These are phyloP conservation scores for Lycopodina hypogea DNA, from an alignment of 37 sponge, comb jelly and placozoan species.

Conservation along the genomic window DNA sequence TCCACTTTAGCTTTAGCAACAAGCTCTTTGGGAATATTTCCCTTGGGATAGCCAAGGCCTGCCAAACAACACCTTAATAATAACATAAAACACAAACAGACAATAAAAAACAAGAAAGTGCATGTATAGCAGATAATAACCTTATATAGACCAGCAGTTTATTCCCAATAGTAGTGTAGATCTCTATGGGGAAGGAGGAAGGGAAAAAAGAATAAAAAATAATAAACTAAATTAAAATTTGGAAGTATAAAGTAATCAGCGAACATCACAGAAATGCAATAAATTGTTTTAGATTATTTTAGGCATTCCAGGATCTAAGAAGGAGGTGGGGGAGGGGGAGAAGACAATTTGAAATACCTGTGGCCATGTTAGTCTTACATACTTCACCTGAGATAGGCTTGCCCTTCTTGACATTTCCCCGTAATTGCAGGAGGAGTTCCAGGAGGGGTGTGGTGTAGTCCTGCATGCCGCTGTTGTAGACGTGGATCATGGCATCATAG, in stretches of 20 bases:
- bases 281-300: no score
- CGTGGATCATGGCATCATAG: slow-evolving; percentile 81
- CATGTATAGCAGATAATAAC: slow-evolving; percentile 4
- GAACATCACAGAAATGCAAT: no score
- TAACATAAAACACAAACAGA: not conserved
- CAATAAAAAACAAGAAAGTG: not conserved
- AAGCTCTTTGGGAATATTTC: slow-evolving; percentile 39
- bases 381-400: slow-evolving; percentile 46
- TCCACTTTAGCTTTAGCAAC: slow-evolving; percentile 39
- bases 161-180: slow-evolving; percentile 66
- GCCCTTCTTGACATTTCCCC: slow-evolving; percentile 49
- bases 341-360: not conserved
- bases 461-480: slow-evolving; percentile 75
- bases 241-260: no score
- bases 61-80: slow-evolving; percentile 65
- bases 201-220: not conserved
- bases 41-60: slow-evolving; percentile 77
- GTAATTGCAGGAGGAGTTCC: slow-evolving; percentile 71
- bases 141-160: slow-evolving; percentile 83
- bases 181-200: slow-evolving; percentile 22
- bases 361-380: not conserved
- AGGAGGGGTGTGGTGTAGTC: slow-evolving; percentile 82
- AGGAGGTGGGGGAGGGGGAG: not conserved
- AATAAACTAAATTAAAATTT: not conserved
- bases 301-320: no score